A percentile compares a stretch with the other conserved stretches of the same genome.
phyloP scores from a whole-genome alignment of 2,113 vertebrate species.

The Lathamus discolor region DNA sequence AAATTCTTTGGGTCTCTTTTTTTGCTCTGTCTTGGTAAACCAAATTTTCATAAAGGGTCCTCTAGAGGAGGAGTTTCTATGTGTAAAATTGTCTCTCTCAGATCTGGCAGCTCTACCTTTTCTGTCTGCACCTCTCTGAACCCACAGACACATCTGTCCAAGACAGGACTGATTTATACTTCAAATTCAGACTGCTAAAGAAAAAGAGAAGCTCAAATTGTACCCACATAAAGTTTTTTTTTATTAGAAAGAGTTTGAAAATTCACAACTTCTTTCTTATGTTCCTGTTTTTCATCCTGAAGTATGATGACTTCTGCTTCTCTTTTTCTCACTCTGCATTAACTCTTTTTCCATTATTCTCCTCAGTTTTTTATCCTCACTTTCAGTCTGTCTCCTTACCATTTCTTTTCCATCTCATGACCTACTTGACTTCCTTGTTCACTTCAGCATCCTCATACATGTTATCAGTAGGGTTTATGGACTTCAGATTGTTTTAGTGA shows the following conservation, averaged over 20 bases:
- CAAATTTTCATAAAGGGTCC: background rate
- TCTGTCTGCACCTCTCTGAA: background rate
- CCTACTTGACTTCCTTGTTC: background rate
- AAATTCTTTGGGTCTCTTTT: background rate
- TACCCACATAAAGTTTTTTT: background rate
- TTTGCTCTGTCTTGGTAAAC: background rate
- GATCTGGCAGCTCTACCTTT: background rate
- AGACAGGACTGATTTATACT: background rate
- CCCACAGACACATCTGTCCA: accelerated
- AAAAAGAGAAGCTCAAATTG: background rate
- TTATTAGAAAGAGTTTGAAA: background rate
- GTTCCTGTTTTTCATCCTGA: background rate
- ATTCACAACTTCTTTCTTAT: background rate
- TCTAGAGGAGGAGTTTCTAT: background rate
- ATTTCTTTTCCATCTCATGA: background rate
- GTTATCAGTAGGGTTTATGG: background rate
- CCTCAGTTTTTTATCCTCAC: background rate
- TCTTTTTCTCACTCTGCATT: background rate
- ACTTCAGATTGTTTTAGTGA: background rate
- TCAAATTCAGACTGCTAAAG: background rate
- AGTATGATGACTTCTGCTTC: background rate
- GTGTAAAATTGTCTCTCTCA: background rate
- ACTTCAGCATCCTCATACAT: accelerated
- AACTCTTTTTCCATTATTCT: background rate
- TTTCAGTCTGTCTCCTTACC: background rate